Base-by-base conservation (phyloP, 2,113 vertebrate genomes). In the Albula goreensis region DNA sequence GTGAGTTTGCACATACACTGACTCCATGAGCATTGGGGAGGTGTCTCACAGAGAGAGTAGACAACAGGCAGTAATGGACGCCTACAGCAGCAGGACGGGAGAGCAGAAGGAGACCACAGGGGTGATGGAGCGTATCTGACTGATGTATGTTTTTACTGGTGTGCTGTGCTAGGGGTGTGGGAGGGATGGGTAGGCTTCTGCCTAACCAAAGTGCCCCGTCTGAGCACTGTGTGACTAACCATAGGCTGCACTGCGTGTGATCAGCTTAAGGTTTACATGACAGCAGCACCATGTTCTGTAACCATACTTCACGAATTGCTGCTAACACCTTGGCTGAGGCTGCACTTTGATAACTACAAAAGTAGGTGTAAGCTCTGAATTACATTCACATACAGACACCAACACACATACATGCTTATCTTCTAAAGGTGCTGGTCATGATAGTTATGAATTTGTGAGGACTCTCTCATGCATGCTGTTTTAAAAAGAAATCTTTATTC, bases 21-120 rank as follows among this genome's bases (percentile, higher is more conserved):
- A 41, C 31, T 41, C 31, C 31, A 41, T 41, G 31, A 41, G 31
- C 31, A 41, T 41, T 52, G 74, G 19, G 48, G 78, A 25, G 49
- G 85, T 41, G 31, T 41, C 31, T 41, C 25, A 78, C n/a, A 4
- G 51, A 12, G 9, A 79, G 88, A 91, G 90, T 90, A 90, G 89
- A 80, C 48, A 88, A 88, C 88, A 91, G 89, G 90, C 70, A 92
- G 90, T 82, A 90, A 88, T 90, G 85, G 89, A 87, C 88, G 85
- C 82, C 82, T 22, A 82, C 50, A 74, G 50, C 84, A 86, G 80
- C 81, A 86, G 82, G 81, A 83, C 49, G 87, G 88, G 80, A 89
- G 85, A 86, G 83, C 79, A 84, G 74, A 89, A 90, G 86, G 52
- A 74, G 85, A 90, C 88, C 85, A 87, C 84, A 89, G 87, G 87